Base-by-base conservation (phyloP, 2,797 vertebrate species). In the Chromis chromis region DNA sequence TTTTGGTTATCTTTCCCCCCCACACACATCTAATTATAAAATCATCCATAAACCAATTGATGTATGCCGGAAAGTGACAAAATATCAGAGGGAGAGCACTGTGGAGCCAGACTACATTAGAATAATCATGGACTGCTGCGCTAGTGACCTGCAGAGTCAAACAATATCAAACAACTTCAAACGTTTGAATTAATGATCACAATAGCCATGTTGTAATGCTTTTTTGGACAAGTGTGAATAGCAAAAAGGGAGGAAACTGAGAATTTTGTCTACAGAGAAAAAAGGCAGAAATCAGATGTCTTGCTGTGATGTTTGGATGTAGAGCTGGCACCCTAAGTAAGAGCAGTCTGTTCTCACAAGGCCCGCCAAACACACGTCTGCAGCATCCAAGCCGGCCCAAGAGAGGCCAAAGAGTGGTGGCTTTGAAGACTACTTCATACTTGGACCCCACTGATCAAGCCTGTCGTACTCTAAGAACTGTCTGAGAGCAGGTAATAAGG, bases 321-420 rank as follows among this genome's bases (percentile, higher is more conserved):
- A 82, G 87, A 80, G 75, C 91, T 94, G 94, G 94, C 94, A 91
- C 87, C 82, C 91, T 39, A 70, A 89, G 85, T 81, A 79, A 85
- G 69, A 92, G 92, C 91, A 90, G 92, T 90, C 93, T 94, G 94
- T 92, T 94, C 92, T 93, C 86, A 92, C 89, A 88, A 82, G 81
- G 76, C 46, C 83, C 66, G 92, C 93, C 93, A 94, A 92, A 86
- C 84, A 81, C 82, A 86, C 59, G 85, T 90, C 90, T 85, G 74
- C 76, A 80, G 77, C 85, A 82, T 87, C 89, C 79, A 84, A 85
- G 73, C 79, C 60, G 79, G 83, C 89, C 80, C 82, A 70, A 73
- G 68, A 86, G 85, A 86, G 81, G 78, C 81, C 83, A 85, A 86
- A 78, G 87, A 90, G 81, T 79, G 70, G 83, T 79, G 77, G 79